Evolutionary conservation across 2,113 vertebrate species (phyloP).

Genomic region (Nesogale talazaci): DNA sequence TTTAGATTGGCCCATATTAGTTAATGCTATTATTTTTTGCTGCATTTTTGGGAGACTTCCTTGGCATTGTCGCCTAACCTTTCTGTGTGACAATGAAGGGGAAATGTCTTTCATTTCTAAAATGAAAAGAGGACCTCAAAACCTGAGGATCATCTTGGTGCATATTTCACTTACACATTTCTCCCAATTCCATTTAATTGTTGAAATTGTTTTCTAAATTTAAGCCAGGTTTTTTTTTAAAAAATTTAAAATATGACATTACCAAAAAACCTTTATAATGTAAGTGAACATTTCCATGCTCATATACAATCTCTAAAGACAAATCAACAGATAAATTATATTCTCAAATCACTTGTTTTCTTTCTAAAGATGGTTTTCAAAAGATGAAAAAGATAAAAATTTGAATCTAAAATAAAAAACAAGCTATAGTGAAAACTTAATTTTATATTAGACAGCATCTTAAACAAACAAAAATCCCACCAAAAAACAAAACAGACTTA

Average conservation of each 20-base stretch:
- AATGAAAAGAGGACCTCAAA: slow-evolving; percentile 23
- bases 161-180: slow-evolving; percentile 31
- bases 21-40: neutral
- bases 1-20: neutral
- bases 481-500: neutral
- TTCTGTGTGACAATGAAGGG: neutral
- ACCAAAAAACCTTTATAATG: neutral
- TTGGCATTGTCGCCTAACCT: neutral
- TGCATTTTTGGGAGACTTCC: neutral
- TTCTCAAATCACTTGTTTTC: neutral
- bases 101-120: slow-evolving; percentile 23
- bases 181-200: neutral
- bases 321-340: neutral
- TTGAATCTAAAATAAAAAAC: neutral
- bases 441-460: neutral
- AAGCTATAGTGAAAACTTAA: neutral
- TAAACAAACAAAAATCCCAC: neutral
- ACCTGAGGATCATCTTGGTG: slow-evolving; percentile 9
- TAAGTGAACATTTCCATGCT: neutral
- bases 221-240: neutral
- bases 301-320: neutral
- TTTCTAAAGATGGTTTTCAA: neutral
- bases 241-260: slow-evolving; percentile 29
- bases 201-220: neutral
- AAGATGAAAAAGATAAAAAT: neutral